phyloP scores from a whole-genome alignment of 2,113 vertebrate genomes.

The Dicerorhinus sumatrensis region DNA sequence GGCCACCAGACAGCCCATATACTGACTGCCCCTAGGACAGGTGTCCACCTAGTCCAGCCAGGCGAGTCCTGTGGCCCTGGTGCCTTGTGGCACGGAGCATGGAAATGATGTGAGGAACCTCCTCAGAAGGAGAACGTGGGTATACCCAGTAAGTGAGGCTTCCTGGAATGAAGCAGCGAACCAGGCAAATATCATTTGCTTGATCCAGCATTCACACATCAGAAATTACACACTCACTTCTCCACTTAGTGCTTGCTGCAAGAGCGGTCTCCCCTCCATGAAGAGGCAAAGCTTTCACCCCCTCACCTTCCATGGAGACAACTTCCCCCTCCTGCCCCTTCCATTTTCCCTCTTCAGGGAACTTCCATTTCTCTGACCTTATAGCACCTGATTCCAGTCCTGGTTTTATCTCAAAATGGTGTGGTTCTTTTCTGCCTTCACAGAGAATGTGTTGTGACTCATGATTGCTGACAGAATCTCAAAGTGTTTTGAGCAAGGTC shows the following conservation, averaged over 20 bases:
- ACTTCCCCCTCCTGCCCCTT: neutral
- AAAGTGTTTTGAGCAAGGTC: neutral
- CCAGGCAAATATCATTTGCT: neutral
- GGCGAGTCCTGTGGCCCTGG: neutral
- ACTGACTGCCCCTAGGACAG: neutral
- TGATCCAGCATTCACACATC: neutral
- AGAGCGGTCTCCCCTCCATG: neutral
- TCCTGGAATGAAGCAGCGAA: neutral
- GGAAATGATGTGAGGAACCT: neutral
- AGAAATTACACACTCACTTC: no score
- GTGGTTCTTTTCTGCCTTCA: neutral
- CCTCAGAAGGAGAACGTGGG: neutral
- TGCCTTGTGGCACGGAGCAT: neutral
- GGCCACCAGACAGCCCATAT: neutral
- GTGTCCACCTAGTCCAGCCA: neutral
- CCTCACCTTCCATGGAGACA: no score
- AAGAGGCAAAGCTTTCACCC: neutral
- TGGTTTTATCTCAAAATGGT: neutral
- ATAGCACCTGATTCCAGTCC: neutral
- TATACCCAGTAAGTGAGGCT: neutral
- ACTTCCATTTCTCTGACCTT: neutral
- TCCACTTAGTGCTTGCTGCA: neutral
- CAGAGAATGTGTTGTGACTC: neutral
- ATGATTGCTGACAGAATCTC: neutral
- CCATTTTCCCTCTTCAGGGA: neutral